Conservation (phyloP, 2,888 invertebrate genomes). For the Tolmerus cingulatus region DNA sequence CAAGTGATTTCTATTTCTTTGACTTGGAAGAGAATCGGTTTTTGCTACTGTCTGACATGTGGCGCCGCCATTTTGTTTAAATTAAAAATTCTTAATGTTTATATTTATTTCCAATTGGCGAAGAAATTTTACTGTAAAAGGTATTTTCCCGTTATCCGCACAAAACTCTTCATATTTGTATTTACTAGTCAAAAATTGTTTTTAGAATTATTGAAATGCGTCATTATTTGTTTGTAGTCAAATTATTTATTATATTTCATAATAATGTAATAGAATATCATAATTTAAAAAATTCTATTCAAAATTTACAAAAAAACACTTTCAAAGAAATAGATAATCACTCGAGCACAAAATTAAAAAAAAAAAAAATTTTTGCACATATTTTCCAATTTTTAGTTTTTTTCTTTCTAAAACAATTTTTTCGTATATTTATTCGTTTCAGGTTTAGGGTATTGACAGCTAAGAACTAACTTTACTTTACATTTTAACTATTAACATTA, state of each 20-base stretch:
- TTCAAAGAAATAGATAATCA: slow-evolving; percentile 11
- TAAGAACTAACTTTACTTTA: slow-evolving; percentile 52
- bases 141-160: too few species aligned
- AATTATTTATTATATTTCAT: not conserved
- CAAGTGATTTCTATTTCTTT: not conserved
- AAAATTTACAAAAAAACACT: not conserved
- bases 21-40: too few species aligned
- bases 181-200: too few species aligned
- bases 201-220: too few species aligned
- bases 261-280: not conserved
- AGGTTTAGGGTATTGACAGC: slow-evolving; percentile 55
- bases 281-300: not conserved
- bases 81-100: not conserved
- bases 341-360: not conserved
- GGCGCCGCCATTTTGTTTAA: not conserved
- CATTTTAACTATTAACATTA: slow-evolving; percentile 39
- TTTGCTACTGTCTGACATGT: not conserved
- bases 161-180: not conserved
- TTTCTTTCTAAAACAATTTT: slow-evolving; percentile 51
- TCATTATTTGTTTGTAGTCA: too few species aligned
- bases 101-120: not conserved
- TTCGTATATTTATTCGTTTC: slow-evolving; percentile 53
- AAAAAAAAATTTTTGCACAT: not conserved
- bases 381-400: slow-evolving; percentile 46
- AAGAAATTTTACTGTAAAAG: not conserved